A percentile compares a stretch with the other conserved stretches of the same genome.
Evolutionary conservation across 2,797 vertebrate genomes (phyloP).

Genomic region (Valencia hispanica): DNA sequence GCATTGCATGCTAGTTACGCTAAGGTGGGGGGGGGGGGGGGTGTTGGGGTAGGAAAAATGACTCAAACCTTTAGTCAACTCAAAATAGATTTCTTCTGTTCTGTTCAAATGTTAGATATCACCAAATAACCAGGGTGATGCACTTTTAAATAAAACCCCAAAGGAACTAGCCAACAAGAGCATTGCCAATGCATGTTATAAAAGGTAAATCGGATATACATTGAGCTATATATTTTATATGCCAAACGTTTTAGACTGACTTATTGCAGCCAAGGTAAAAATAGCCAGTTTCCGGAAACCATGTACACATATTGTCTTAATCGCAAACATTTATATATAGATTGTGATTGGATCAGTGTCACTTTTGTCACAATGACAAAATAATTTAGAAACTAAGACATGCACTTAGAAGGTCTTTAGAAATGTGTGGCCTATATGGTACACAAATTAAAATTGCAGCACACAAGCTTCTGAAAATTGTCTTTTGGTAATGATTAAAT

Average conservation of each 20-base stretch:
- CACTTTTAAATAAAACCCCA: constrained; percentile 8
- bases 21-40: too few relatives aligned
- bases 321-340: too few relatives aligned
- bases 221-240: constrained; percentile 23
- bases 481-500: background rate
- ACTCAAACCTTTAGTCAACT: constrained; percentile 18
- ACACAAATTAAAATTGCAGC: background rate
- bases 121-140: constrained; percentile 16
- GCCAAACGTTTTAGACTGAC: background rate
- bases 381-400: background rate
- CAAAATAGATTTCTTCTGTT: constrained; percentile 12
- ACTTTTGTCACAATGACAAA: background rate
- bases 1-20: constrained; percentile 70
- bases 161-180: constrained; percentile 60
- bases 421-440: background rate
- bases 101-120: constrained; percentile 24
- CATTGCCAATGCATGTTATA: constrained; percentile 32
- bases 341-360: background rate
- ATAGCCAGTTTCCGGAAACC: constrained; percentile 1
- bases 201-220: constrained; percentile 38
- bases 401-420: background rate
- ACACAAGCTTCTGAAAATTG: background rate
- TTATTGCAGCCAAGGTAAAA: background rate
- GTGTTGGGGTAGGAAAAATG: constrained; percentile 27
- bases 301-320: background rate